Evolutionary conservation across 2,888 invertebrate species (phyloP).

Genomic region (Pammene fasciana): DNA sequence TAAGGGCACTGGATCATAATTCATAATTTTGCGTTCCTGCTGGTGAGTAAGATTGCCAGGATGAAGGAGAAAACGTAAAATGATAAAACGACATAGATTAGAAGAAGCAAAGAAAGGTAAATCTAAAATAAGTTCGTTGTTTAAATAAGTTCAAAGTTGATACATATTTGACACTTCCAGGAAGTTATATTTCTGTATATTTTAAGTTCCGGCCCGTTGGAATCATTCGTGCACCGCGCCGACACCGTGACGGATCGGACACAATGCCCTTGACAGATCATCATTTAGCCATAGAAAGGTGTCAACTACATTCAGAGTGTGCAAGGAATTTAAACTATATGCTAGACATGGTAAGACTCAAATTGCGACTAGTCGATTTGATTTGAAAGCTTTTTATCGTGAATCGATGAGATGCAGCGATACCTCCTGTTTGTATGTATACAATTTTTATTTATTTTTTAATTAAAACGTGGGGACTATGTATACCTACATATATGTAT

Average conservation of each 20-base stretch:
- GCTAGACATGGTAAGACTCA: neutral
- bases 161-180: neutral
- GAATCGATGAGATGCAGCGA: neutral
- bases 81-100: too few species aligned
- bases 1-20: too few species aligned
- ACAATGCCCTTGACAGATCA: slow-evolving; percentile 63
- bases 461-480: neutral
- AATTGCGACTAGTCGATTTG: neutral
- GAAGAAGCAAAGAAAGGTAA: too few species aligned
- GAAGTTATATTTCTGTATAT: slow-evolving; percentile 9
- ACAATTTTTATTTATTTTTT: neutral
- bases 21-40: too few species aligned
- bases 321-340: neutral
- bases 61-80: too few species aligned
- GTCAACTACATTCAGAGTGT: neutral
- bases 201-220: slow-evolving; percentile 17
- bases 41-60: too few species aligned
- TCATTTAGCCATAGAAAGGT: neutral
- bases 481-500: too few species aligned
- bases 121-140: too few species aligned
- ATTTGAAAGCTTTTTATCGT: slow-evolving; percentile 2
- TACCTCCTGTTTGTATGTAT: slow-evolving; percentile 5
- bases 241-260: slow-evolving; percentile 71
- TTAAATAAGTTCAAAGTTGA: too few species aligned
- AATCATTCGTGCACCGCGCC: slow-evolving; percentile 64